phyloP scores from a whole-genome alignment of 2,888 invertebrate genomes.

The Malthinus flaveolus region DNA sequence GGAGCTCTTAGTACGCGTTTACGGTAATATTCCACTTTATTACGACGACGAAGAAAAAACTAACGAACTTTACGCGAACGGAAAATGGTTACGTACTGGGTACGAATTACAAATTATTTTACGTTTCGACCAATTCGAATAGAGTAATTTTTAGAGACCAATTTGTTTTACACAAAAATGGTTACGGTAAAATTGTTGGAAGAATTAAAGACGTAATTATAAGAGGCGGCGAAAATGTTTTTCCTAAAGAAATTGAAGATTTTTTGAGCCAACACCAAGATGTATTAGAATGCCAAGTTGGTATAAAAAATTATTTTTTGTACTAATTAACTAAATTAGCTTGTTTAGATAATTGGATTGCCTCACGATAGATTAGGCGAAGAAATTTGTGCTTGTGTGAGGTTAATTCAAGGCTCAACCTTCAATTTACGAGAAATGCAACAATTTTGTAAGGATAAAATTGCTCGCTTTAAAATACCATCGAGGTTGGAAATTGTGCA shows the following conservation, averaged over 20 bases:
- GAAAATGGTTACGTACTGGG: slow-evolving; percentile 85
- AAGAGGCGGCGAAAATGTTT: slow-evolving; percentile 82
- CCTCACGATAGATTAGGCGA: slow-evolving; percentile 77
- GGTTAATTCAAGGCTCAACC: slow-evolving; percentile 58
- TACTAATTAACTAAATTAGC: not conserved
- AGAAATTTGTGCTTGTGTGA: slow-evolving; percentile 71
- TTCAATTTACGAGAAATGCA: slow-evolving; percentile 64
- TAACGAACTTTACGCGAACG: slow-evolving; percentile 63
- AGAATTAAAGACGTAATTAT: slow-evolving; percentile 79
- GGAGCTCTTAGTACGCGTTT: slow-evolving; percentile 76
- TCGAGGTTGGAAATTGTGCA: slow-evolving; percentile 67
- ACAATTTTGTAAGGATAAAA: slow-evolving; percentile 66
- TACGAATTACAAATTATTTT: slow-evolving; percentile 45
- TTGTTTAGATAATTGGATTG: slow-evolving; percentile 68
- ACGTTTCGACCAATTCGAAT: slow-evolving; percentile 10
- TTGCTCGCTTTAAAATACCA: slow-evolving; percentile 83
- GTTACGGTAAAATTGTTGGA: slow-evolving; percentile 73
- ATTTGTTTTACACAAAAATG: slow-evolving; percentile 67
- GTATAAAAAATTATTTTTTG: not conserved
- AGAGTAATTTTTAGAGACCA: slow-evolving; percentile 62
- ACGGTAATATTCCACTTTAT: slow-evolving; percentile 76
- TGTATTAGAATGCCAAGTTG: slow-evolving; percentile 58
- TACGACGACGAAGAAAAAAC: slow-evolving; percentile 81
- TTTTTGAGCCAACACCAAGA: slow-evolving; percentile 72
- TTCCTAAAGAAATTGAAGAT: slow-evolving; percentile 81